Conservation (phyloP, 2,113 vertebrate genomes). For the Lepidiolamprologus cunningtoni region DNA sequence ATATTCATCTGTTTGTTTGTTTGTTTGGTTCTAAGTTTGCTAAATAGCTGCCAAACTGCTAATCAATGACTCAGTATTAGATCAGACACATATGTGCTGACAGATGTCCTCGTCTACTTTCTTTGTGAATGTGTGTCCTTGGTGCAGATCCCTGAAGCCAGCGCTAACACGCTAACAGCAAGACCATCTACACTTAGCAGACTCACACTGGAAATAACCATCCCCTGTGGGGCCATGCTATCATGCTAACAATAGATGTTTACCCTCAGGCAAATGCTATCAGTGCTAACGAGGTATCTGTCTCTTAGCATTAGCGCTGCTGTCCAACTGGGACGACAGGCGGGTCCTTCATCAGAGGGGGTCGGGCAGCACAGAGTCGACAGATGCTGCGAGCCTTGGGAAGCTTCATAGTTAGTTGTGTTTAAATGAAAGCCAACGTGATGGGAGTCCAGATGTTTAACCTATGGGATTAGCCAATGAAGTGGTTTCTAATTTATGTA, state of each 20-base stretch:
- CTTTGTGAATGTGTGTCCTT: neutral
- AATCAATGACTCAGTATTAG: neutral
- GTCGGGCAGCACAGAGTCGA: neutral
- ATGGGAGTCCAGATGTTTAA: neutral
- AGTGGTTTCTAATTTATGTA: neutral
- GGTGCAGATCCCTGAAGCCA: neutral
- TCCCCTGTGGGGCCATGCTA: neutral
- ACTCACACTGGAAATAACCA: neutral
- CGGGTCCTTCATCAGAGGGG: neutral
- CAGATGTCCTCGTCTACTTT: neutral
- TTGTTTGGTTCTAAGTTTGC: neutral
- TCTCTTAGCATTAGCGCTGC: conserved; percentile 50
- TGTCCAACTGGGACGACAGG: neutral
- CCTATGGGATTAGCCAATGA: neutral
- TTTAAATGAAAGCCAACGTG: neutral
- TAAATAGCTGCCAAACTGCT: neutral
- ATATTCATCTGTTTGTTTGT: neutral
- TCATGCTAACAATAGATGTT: conserved; percentile 45
- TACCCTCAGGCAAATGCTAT: conserved; percentile 20
- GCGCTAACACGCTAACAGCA: conserved; percentile 20
- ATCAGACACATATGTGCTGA: neutral
- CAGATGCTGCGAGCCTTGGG: neutral
- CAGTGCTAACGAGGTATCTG: conserved; percentile 60
- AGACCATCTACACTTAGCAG: neutral
- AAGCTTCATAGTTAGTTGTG: neutral